Percentiles rank a stretch among this genome's conserved stretches.
Conservation (phyloP, 1,140 invertebrate genomes). For the Drosophila pseudoananassae region DNA sequence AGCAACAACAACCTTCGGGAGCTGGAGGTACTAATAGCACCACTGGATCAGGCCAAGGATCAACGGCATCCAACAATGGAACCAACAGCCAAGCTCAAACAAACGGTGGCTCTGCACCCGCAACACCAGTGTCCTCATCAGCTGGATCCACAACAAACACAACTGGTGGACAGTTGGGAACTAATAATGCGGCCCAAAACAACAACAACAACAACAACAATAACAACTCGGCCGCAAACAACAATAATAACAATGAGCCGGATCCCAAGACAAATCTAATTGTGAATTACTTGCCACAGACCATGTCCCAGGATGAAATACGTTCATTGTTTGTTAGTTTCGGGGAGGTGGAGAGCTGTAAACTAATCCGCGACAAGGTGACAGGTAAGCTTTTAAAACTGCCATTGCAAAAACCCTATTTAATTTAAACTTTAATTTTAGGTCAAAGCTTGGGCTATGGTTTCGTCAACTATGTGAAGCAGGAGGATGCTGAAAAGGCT, state of each 20-base stretch:
- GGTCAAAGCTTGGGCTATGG: slow-evolving; percentile 99
- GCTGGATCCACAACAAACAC: slow-evolving; percentile 31
- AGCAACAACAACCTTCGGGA: slow-evolving; percentile 32
- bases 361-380: slow-evolving; percentile 98
- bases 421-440: slow-evolving; percentile 89
- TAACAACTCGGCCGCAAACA: slow-evolving; percentile 41
- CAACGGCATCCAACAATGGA: slow-evolving; percentile 35
- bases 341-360: slow-evolving; percentile 99
- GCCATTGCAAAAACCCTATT: no score
- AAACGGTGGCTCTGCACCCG: slow-evolving; percentile 62
- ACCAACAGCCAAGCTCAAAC: slow-evolving; percentile 68
- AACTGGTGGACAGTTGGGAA: slow-evolving; percentile 19
- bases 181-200: slow-evolving; percentile 44
- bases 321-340: slow-evolving; percentile 98
- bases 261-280: slow-evolving; percentile 99
- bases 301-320: slow-evolving; percentile 99
- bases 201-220: slow-evolving; percentile 86
- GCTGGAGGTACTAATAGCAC: slow-evolving; percentile 27
- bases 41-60: slow-evolving; percentile 21
- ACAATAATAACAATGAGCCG: slow-evolving; percentile 82
- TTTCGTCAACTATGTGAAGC: slow-evolving; percentile 98
- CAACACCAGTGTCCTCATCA: slow-evolving; percentile 15
- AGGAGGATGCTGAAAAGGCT: slow-evolving; percentile 98
- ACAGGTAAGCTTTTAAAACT: slow-evolving; percentile 89
- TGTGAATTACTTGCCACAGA: slow-evolving; percentile 99